phyloP scores from a whole-genome alignment of 1,140 invertebrate species.

The Trachymyrmex septentrionalis region DNA sequence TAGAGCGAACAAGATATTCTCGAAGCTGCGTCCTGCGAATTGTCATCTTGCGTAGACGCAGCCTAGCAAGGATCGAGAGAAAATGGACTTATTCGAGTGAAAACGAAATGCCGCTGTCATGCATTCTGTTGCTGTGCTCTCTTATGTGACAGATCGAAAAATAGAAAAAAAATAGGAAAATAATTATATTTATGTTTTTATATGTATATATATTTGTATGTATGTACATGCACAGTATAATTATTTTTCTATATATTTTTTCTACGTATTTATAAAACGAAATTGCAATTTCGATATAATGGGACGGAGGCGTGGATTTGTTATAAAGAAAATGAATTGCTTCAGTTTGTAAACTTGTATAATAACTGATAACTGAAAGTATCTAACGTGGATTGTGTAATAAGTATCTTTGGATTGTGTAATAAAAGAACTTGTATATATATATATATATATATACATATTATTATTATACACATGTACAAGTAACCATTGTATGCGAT shows the following conservation, averaged over 20 bases:
- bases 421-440: constrained; percentile 35
- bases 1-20: constrained; percentile 41
- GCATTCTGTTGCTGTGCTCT: constrained; percentile 66
- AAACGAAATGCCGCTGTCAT: constrained; percentile 50
- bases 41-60: constrained; percentile 29
- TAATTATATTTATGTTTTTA: constrained; percentile 44
- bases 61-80: constrained; percentile 53
- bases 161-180: not conserved
- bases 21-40: constrained; percentile 35
- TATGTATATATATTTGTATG: not conserved
- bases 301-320: not conserved
- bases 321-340: not conserved
- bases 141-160: constrained; percentile 49
- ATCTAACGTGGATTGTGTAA: constrained; percentile 37
- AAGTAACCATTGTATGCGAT: constrained; percentile 35
- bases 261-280: not conserved
- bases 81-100: constrained; percentile 52
- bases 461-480: not conserved
- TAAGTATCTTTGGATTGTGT: constrained; percentile 30
- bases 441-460: constrained; percentile 26
- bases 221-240: not conserved
- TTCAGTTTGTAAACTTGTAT: constrained; percentile 33
- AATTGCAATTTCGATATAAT: not conserved
- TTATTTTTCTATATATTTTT: constrained; percentile 17
- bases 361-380: constrained; percentile 15